Conservation (phyloP, 2,888 invertebrate species). For the Epistrophe grossulariae region DNA sequence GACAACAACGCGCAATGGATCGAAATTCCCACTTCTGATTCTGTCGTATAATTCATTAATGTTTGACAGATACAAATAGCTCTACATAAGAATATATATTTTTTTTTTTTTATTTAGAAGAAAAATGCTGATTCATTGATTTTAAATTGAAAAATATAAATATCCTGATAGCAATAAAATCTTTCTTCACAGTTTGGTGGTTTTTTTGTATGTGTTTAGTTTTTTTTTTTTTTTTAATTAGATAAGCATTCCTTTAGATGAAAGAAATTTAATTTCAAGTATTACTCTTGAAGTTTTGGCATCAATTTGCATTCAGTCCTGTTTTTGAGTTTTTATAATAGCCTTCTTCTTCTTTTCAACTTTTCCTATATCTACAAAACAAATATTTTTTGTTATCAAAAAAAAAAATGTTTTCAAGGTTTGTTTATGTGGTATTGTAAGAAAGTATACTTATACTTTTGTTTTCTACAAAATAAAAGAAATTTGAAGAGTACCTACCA, state of each 20-base stretch:
- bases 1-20: background rate
- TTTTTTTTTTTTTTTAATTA: background rate
- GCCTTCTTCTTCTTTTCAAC: background rate
- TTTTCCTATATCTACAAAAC: background rate
- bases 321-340: background rate
- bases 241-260: background rate
- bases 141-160: background rate
- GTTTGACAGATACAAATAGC: slow-evolving; percentile 2
- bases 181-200: background rate
- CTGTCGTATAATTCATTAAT: background rate
- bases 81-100: background rate
- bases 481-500: too few relatives aligned
- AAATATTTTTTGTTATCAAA: background rate
- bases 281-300: background rate
- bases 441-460: too few relatives aligned
- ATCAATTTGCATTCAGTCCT: background rate
- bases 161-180: background rate
- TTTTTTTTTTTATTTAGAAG: background rate
- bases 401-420: background rate
- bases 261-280: background rate
- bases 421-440: background rate
- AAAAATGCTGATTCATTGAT: background rate
- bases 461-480: too few relatives aligned
- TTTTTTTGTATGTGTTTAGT: background rate
- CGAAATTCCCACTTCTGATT: background rate